Conservation (phyloP, 2,113 vertebrate genomes). For the Bubo scandiacus region DNA sequence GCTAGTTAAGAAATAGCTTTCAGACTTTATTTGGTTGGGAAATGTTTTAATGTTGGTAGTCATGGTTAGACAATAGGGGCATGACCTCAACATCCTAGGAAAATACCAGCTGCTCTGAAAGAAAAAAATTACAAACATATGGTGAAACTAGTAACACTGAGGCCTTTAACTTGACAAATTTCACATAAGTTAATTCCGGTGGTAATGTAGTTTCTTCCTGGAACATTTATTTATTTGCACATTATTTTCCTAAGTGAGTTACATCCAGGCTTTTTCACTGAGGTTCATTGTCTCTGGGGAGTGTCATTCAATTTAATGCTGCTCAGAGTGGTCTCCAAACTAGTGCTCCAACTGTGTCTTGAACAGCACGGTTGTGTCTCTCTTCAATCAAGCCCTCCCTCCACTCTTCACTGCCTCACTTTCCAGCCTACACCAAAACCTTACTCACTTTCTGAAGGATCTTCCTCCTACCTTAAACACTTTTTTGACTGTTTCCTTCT, state of each 20-base stretch:
- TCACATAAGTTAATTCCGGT: background rate
- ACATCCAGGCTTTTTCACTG: background rate
- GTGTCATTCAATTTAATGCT: background rate
- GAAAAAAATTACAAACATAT: slow-evolving; percentile 39
- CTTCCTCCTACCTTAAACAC: background rate
- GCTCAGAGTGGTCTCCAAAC: background rate
- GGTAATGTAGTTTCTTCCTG: background rate
- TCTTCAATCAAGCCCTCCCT: background rate
- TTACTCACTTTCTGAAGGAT: background rate
- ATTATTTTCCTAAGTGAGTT: background rate
- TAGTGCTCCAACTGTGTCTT: background rate
- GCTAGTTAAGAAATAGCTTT: slow-evolving; percentile 23
- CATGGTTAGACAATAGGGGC: slow-evolving; percentile 43
- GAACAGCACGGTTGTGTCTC: background rate
- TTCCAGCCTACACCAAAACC: background rate
- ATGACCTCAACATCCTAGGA: slow-evolving; percentile 45
- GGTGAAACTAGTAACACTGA: background rate
- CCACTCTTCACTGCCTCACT: background rate
- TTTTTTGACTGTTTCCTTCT: background rate
- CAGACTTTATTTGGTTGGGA: background rate
- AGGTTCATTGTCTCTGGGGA: background rate
- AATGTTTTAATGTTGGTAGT: slow-evolving; percentile 26
- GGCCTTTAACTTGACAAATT: slow-evolving; percentile 34
- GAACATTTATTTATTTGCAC: background rate
- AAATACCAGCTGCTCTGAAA: slow-evolving; percentile 47